These are phyloP conservation scores for Bombus confusus DNA, from an alignment of 1,140 invertebrate species.

Conservation along the genomic window DNA sequence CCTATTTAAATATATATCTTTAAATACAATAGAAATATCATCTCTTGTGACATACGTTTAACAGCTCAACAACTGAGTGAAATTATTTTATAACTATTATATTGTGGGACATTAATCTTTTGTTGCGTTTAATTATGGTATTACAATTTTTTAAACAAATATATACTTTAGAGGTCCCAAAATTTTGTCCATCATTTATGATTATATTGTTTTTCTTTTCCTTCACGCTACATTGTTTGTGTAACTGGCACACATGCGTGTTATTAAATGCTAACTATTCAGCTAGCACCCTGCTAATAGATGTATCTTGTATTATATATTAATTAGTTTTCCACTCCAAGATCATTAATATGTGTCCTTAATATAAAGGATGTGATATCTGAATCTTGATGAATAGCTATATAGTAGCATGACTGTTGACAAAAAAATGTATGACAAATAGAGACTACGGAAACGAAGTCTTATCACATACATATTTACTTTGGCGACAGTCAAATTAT, in stretches of 20 bases:
- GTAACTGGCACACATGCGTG: conserved; percentile 40
- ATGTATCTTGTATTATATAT: conserved; percentile 52
- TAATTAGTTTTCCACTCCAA: conserved; percentile 54
- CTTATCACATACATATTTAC: conserved; percentile 51
- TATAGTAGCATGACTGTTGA: conserved; percentile 40
- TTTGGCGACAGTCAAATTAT: conserved; percentile 59
- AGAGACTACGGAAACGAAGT: conserved; percentile 47
- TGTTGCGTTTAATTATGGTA: conserved; percentile 68
- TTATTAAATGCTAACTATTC: conserved; percentile 61
- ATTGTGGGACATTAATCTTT: conserved; percentile 44
- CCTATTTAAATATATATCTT: conserved; percentile 75
- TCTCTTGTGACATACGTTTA: conserved; percentile 69
- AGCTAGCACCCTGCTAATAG: conserved; percentile 62
- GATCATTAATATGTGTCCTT: conserved; percentile 46
- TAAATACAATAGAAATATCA: conserved; percentile 76
- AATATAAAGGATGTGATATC: conserved; percentile 53
- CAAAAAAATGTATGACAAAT: conserved; percentile 46
- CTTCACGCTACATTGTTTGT: conserved; percentile 39
- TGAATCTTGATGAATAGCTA: conserved; percentile 37
- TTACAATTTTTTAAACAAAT: conserved; percentile 68
- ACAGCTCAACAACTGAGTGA: conserved; percentile 64
- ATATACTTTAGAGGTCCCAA: conserved; percentile 70
- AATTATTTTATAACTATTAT: conserved; percentile 53
- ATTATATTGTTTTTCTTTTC: conserved; percentile 55
- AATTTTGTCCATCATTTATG: conserved; percentile 61